phyloP scores from a whole-genome alignment of 2,797 vertebrate species.

The Enteromius paludinosus region DNA sequence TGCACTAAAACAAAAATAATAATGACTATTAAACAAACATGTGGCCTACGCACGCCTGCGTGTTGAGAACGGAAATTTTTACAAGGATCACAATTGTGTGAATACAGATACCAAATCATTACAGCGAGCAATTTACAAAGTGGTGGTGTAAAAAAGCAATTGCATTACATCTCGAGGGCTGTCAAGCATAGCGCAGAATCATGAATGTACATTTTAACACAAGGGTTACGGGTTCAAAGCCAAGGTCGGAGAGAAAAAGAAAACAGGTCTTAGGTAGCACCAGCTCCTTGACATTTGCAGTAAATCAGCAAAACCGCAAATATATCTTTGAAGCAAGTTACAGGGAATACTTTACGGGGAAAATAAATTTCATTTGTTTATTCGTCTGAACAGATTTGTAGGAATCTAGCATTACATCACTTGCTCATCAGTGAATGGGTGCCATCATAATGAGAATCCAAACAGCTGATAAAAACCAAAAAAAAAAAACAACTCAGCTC shows the following conservation, averaged over 20 bases:
- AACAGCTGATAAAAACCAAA: not conserved
- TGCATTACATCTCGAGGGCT: slow-evolving; percentile 76
- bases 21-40: slow-evolving; percentile 86
- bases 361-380: not conserved
- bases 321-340: not conserved
- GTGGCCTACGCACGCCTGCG: slow-evolving; percentile 72
- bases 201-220: slow-evolving; percentile 74
- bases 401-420: not conserved
- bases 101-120: slow-evolving; percentile 82
- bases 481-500: not conserved
- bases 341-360: not conserved
- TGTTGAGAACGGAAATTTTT: slow-evolving; percentile 76
- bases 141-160: slow-evolving; percentile 76
- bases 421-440: not conserved
- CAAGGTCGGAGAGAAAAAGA: slow-evolving; percentile 76
- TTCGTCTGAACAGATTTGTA: not conserved
- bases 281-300: slow-evolving; percentile 11
- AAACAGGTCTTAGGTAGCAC: slow-evolving; percentile 24
- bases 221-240: slow-evolving; percentile 74
- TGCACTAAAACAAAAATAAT: slow-evolving; percentile 87
- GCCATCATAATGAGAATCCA: not conserved
- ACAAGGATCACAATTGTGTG: slow-evolving; percentile 70
- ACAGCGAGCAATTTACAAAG: slow-evolving; percentile 77
- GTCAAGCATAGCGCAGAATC: slow-evolving; percentile 74
- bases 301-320: slow-evolving; percentile 12